These are phyloP conservation scores for Rhizoglyphus robini DNA, from an alignment of 1,140 invertebrate genomes.

Conservation along the genomic window DNA sequence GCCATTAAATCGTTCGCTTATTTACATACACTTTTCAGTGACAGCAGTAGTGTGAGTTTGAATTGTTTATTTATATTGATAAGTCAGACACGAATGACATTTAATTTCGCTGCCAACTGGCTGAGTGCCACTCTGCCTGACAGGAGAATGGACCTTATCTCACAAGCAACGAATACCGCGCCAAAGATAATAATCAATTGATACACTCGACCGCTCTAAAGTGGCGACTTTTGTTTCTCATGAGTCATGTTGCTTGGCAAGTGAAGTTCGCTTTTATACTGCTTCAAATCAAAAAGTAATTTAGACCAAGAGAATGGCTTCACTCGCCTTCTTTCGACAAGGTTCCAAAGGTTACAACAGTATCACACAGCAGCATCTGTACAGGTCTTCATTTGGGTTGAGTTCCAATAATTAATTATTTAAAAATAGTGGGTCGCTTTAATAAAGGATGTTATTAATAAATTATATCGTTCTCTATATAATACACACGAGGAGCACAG, in stretches of 20 bases:
- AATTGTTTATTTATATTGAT: constrained; percentile 10
- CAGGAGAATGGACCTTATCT: background rate
- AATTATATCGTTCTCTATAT: too few species aligned
- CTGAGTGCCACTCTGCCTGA: too few species aligned
- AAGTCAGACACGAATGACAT: constrained; percentile 8
- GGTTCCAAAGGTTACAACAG: constrained; percentile 2
- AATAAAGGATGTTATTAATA: too few species aligned
- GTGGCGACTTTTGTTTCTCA: background rate
- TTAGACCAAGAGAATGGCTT: background rate
- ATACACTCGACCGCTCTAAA: background rate
- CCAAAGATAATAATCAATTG: background rate
- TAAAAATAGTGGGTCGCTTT: too few species aligned
- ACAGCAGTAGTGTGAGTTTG: constrained; percentile 6
- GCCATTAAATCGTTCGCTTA: background rate
- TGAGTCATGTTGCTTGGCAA: background rate
- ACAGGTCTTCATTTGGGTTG: background rate
- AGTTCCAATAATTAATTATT: too few species aligned
- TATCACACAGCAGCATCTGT: background rate
- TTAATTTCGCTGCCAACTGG: background rate
- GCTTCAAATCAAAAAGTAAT: background rate
- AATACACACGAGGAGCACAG: too few species aligned
- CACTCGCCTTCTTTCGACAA: constrained; percentile 6
- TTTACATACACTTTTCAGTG: constrained; percentile 10
- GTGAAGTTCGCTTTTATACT: background rate
- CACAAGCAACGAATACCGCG: background rate